These are phyloP conservation scores for Alexandromys fortis DNA, from an alignment of 2,113 vertebrate species.

Conservation along the genomic window DNA sequence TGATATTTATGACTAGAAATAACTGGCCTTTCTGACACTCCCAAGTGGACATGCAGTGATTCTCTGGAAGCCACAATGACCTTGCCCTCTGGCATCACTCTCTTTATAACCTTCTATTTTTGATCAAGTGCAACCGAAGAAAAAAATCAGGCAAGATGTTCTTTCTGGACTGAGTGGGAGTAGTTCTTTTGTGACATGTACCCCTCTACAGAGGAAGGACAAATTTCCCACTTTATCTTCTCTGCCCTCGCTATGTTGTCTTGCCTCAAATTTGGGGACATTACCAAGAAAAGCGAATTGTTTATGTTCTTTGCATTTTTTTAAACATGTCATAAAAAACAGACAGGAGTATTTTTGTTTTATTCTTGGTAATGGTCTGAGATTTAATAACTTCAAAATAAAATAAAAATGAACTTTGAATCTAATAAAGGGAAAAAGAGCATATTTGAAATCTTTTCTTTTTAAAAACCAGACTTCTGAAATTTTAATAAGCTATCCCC, in stretches of 20 bases:
- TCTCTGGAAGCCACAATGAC: constrained; percentile 41
- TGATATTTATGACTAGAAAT: constrained; percentile 14
- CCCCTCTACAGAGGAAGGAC: not conserved
- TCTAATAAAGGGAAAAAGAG: not conserved
- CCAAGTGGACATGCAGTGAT: not conserved
- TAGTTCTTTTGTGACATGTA: not conserved
- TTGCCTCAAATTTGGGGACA: constrained; percentile 5
- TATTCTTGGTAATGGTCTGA: constrained; percentile 62
- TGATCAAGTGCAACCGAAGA: constrained; percentile 48
- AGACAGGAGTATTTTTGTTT: constrained; percentile 55
- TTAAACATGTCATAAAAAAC: constrained; percentile 69
- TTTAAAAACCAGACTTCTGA: constrained; percentile 65
- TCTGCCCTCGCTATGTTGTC: not conserved
- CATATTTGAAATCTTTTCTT: constrained; percentile 67
- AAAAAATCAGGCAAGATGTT: constrained; percentile 22
- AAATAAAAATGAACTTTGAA: constrained; percentile 72
- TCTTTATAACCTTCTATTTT: constrained; percentile 59
- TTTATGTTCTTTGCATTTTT: constrained; percentile 64
- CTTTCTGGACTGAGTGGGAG: not conserved
- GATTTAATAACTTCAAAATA: constrained; percentile 76
- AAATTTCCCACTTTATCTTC: not conserved
- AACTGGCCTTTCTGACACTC: constrained; percentile 48
- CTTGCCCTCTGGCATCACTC: constrained; percentile 52
- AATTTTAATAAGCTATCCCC: constrained; percentile 29
- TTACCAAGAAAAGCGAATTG: not conserved